These are phyloP conservation scores for Antechinus flavipes DNA, from an alignment of 2,113 vertebrate species.

Conservation along the genomic window DNA sequence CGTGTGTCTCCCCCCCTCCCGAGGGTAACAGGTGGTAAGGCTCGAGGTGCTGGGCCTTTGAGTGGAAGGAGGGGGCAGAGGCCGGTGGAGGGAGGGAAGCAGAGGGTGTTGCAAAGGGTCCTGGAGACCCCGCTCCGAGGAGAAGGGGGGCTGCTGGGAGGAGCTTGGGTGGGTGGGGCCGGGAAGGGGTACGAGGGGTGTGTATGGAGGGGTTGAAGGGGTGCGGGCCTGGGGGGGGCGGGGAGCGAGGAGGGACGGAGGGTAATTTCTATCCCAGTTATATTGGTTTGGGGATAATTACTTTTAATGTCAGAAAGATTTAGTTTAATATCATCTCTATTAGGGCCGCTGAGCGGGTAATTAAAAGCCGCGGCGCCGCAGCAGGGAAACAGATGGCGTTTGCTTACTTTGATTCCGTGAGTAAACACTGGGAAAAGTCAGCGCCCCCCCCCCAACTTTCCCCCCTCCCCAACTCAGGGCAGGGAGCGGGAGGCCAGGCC, in stretches of 20 bases:
- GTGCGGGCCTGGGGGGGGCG: slow-evolving; percentile 23
- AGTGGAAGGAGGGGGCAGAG: neutral
- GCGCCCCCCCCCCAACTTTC: slow-evolving; percentile 68
- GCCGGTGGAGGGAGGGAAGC: neutral
- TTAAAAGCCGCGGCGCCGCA: slow-evolving; percentile 98
- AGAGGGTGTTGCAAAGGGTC: too few relatives aligned
- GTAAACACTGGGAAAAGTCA: slow-evolving; percentile 96
- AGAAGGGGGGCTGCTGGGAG: too few relatives aligned
- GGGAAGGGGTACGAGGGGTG: neutral
- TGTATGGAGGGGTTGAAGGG: neutral
- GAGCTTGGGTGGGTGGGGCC: neutral
- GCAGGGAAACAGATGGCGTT: slow-evolving; percentile 99
- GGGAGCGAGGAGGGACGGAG: slow-evolving; percentile 51
- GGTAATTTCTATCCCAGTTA: slow-evolving; percentile 88
- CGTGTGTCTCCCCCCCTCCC: neutral
- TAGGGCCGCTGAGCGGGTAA: slow-evolving; percentile 98
- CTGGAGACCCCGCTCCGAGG: too few relatives aligned
- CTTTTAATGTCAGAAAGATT: slow-evolving; percentile 99
- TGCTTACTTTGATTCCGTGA: slow-evolving; percentile 97
- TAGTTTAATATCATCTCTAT: slow-evolving; percentile 99
- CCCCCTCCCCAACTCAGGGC: neutral
- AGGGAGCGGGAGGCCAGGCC: neutral
- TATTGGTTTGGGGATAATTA: slow-evolving; percentile 97
- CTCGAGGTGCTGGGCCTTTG: neutral
- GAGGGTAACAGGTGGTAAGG: neutral